Conservation (phyloP, 2,113 vertebrate genomes). For the Ailurus styani region DNA sequence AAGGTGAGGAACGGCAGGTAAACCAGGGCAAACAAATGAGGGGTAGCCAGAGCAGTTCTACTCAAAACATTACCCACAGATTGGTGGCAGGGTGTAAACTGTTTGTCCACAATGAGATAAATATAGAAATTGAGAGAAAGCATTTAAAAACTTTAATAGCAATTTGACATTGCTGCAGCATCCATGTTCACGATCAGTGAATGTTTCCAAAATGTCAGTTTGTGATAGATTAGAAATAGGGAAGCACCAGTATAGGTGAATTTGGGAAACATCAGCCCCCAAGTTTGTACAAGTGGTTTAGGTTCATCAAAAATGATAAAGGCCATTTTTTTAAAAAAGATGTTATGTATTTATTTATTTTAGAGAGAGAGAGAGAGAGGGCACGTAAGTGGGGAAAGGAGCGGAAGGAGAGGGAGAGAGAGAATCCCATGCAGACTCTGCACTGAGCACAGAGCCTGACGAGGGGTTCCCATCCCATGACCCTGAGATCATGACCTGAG, state of each 20-base stretch:
- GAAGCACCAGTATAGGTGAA: neutral
- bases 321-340: neutral
- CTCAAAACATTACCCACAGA: neutral
- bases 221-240: neutral
- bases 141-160: neutral
- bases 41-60: neutral
- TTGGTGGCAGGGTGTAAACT: neutral
- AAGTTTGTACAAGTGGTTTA: neutral
- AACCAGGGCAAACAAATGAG: neutral
- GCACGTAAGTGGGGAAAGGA: neutral
- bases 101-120: neutral
- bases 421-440: too few species aligned
- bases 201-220: neutral
- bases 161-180: neutral
- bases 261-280: neutral
- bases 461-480: too few species aligned
- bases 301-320: neutral
- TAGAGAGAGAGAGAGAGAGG: neutral
- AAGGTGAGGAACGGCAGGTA: neutral
- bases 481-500: neutral
- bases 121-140: neutral
- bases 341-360: neutral
- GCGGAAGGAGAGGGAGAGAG: neutral
- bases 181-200: neutral
- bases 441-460: too few species aligned